Evolutionary conservation across 2,888 invertebrate genomes (phyloP).

Genomic region (Gymnocheta viridis): DNA sequence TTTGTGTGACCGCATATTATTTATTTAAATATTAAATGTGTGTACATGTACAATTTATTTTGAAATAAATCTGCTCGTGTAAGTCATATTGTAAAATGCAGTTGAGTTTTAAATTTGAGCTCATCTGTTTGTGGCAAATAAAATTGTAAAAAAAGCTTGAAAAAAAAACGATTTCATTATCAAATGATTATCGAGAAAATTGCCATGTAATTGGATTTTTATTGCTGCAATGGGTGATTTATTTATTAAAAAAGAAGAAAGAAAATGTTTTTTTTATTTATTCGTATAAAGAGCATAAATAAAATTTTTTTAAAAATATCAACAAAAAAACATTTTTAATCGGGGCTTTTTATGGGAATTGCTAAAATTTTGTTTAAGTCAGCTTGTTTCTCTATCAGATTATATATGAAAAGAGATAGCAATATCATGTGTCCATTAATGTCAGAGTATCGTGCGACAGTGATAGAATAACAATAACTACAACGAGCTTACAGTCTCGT

Average conservation of each 20-base stretch:
- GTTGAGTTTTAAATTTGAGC: conserved; percentile 60
- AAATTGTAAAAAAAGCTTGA: conserved; percentile 35
- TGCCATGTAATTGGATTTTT: conserved; percentile 69
- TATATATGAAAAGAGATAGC: too few relatives aligned
- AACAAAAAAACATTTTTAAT: too few relatives aligned
- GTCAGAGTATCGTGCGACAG: too few relatives aligned
- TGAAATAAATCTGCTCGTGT: not conserved
- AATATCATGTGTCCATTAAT: too few relatives aligned
- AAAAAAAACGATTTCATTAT: conserved; percentile 58
- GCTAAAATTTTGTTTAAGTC: too few relatives aligned
- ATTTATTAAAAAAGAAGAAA: conserved; percentile 23
- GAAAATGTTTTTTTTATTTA: not conserved
- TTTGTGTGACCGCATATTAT: conserved; percentile 32
- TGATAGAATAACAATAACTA: too few relatives aligned
- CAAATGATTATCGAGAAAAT: conserved; percentile 66
- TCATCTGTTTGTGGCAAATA: conserved; percentile 65
- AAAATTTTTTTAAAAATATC: too few relatives aligned
- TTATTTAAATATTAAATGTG: conserved; percentile 15
- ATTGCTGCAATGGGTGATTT: conserved; percentile 34
- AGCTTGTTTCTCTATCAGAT: too few relatives aligned
- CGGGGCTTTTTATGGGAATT: too few relatives aligned
- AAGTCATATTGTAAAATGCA: conserved; percentile 30
- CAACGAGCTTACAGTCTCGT: too few relatives aligned
- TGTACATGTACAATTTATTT: not conserved
- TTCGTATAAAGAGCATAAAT: not conserved